Evolutionary conservation across 2,113 vertebrate genomes (phyloP).

Genomic region (Coturnix japonica): DNA sequence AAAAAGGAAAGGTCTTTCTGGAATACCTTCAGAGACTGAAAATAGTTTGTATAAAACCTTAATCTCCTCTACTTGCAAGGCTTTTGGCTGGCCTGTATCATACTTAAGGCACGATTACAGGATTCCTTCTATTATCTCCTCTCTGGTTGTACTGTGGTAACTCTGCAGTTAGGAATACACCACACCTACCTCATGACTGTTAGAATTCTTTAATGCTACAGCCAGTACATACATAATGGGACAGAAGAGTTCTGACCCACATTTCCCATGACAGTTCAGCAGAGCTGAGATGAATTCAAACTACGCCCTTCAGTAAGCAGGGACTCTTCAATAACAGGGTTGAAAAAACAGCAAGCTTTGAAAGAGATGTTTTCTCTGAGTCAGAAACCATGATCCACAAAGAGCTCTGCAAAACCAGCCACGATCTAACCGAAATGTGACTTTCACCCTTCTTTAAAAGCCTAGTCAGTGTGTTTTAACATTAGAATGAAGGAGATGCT

Average conservation of each 20-base stretch:
- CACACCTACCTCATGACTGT: not conserved
- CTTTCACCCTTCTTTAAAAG: not conserved
- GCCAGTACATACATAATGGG: not conserved
- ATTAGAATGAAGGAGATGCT: not conserved
- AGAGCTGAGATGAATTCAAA: not conserved
- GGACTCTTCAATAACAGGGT: not conserved
- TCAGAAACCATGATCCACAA: not conserved
- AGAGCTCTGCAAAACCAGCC: not conserved
- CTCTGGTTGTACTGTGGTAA: not conserved
- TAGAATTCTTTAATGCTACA: not conserved
- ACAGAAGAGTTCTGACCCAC: not conserved
- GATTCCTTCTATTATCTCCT: not conserved
- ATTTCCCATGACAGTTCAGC: not conserved
- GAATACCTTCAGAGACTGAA: not conserved
- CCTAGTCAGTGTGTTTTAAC: not conserved
- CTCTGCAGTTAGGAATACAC: not conserved
- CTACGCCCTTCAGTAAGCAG: rapidly evolving
- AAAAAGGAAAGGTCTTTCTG: not conserved
- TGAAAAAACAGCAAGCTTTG: not conserved
- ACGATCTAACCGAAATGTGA: not conserved
- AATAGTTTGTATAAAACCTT: not conserved
- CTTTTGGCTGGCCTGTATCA: not conserved
- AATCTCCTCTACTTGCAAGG: not conserved
- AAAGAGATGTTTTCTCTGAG: not conserved
- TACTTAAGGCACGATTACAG: not conserved